Evolutionary conservation across 2,797 vertebrate species (phyloP), one percentile per base, ranked within the genome.

Genomic region (Xyrichtys novacula): DNA sequence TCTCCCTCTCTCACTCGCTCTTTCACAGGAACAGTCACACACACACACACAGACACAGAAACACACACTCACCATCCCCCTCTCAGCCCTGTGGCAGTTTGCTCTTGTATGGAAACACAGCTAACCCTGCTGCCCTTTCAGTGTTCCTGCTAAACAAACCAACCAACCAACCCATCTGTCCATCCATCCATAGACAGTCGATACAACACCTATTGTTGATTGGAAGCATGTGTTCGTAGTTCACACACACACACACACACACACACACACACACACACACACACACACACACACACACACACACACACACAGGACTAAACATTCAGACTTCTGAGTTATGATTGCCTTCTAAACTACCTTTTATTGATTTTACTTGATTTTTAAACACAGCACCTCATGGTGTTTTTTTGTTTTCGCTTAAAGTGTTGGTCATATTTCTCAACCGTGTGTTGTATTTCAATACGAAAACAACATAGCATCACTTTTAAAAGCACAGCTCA

Each of bases 71-170:
- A 34, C 32, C 32, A 34, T 34, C 32, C 32, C 32, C 69, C 32
- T 6, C 66, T n/a, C 43, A 6, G 9, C 55, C 86, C 75, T 52
- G 39, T 65, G 77, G 85, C 79, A 17, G 53, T 81, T 69, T 42
- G 63, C 62, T 39, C 62, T 71, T 87, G 83, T 87, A 71, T 87
- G 77, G 80, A 83, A 87, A 87, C 85, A 86, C 63, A 43, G 62
- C 72, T 84, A 43, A 88, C 87, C 86, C 62, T 1, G 49, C 38
- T 80, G 84, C 74, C 80, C 71, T 83, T n/a, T 58, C n/a, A 77
- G 75, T 83, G 79, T 88, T 80, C 12, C 58, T 74, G 74, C 62
- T 80, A 78, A 87, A 84, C 74, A 57, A 49, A 65, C 73, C 65
- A 47, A 66, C 69, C 69, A 56, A 15, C 42, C 49, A 44, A 43